Conservation (phyloP, 2,113 vertebrate species). For the Galbula dea region DNA sequence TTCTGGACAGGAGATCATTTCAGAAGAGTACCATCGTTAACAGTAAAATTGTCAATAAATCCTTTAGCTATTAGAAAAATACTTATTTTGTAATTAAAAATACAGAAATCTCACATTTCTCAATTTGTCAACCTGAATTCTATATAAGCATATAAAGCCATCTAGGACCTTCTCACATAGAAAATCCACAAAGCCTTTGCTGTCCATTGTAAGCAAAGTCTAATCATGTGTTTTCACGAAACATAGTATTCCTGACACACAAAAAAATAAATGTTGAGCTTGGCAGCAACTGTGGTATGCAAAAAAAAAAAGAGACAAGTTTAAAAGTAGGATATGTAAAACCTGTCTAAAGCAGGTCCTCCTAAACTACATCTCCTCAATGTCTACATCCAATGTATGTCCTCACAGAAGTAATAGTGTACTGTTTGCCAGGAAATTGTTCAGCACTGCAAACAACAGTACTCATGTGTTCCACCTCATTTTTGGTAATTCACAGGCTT, state of each 20-base stretch:
- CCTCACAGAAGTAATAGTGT: background rate
- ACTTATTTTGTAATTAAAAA: conserved; percentile 32
- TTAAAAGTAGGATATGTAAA: background rate
- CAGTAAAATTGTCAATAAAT: background rate
- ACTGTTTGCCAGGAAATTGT: background rate
- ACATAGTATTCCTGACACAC: background rate
- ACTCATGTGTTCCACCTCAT: background rate
- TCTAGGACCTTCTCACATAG: conserved; percentile 40
- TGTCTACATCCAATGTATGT: background rate
- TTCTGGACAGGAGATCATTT: background rate
- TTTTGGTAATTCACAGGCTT: background rate
- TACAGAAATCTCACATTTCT: conserved; percentile 29
- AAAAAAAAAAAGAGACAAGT: background rate
- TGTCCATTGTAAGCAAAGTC: conserved; percentile 41
- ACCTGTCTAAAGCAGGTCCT: background rate
- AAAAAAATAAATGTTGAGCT: background rate
- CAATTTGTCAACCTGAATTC: background rate
- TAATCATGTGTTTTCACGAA: conserved; percentile 26
- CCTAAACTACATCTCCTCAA: background rate
- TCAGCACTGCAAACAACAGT: background rate
- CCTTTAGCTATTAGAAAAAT: conserved; percentile 47
- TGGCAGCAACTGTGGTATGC: background rate
- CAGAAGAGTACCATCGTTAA: background rate
- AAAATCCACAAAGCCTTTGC: conserved; percentile 48
- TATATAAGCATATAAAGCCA: conserved; percentile 41